Percentiles rank a stretch among this genome's conserved stretches.
Conservation (phyloP, 2,797 vertebrate species). For the Cottoperca gobio region DNA sequence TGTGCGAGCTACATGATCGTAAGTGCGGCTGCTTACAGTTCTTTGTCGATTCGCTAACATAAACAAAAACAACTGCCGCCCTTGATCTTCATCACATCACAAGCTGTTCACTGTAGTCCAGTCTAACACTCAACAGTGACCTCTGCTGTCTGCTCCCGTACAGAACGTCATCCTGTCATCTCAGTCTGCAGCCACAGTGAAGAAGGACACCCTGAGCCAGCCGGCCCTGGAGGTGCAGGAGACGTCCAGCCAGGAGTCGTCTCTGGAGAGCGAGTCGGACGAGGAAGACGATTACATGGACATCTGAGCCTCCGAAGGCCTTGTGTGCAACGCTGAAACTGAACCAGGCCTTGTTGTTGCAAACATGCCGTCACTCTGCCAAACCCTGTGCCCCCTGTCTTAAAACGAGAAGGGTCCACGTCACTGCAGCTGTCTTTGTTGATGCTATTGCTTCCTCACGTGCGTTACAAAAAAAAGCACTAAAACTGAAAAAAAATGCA, state of each 20-base stretch:
- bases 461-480: slow-evolving; percentile 30
- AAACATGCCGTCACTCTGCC: slow-evolving; percentile 23
- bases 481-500: slow-evolving; percentile 29
- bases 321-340: slow-evolving; percentile 7
- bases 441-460: slow-evolving; percentile 42
- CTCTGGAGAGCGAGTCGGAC: slow-evolving; percentile 97
- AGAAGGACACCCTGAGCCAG: slow-evolving; percentile 96
- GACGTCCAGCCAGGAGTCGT: slow-evolving; percentile 98
- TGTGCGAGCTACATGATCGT: too few species aligned
- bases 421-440: slow-evolving; percentile 56
- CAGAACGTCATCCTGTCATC: slow-evolving; percentile 98
- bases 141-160: slow-evolving; percentile 59
- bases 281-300: slow-evolving; percentile 97
- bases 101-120: background rate
- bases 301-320: slow-evolving; percentile 55
- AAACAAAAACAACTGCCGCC: too few species aligned
- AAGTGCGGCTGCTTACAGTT: background rate
- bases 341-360: slow-evolving; percentile 5
- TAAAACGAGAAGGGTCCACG: slow-evolving; percentile 29
- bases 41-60: too few species aligned
- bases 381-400: slow-evolving; percentile 37
- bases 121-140: slow-evolving; percentile 39
- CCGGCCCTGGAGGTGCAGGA: slow-evolving; percentile 97
- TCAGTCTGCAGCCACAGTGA: slow-evolving; percentile 98
- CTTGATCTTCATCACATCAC: too few species aligned